A percentile compares a stretch with the other conserved stretches of the same genome.
Evolutionary conservation across 2,888 invertebrate genomes (phyloP).

Genomic region (Tolmerus cingulatus): DNA sequence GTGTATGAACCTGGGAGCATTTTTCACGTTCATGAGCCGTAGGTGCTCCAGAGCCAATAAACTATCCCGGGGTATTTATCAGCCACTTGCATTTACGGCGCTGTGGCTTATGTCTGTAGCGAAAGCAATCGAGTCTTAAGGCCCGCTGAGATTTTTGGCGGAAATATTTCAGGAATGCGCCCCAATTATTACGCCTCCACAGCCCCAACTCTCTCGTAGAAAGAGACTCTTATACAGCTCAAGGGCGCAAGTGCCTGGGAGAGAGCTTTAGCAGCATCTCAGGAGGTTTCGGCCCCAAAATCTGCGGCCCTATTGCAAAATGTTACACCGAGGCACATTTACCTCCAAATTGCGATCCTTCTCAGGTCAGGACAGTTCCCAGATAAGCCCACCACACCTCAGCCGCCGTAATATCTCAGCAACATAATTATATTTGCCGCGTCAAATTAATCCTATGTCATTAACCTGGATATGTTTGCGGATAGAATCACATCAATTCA

Average conservation of each 20-base stretch:
- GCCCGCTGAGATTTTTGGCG: slow-evolving; percentile 26
- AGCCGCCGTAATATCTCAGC: background rate
- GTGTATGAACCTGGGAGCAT: background rate
- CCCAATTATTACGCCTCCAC: background rate
- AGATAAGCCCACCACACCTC: background rate
- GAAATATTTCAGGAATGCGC: slow-evolving; percentile 26
- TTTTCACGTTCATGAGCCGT: background rate
- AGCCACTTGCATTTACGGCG: background rate
- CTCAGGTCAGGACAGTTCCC: background rate
- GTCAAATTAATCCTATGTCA: slow-evolving; percentile 35
- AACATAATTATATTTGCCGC: slow-evolving; percentile 31
- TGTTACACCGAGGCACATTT: background rate
- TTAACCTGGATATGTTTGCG: slow-evolving; percentile 38
- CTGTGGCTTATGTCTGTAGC: background rate
- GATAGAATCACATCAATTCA: background rate
- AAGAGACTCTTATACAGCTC: background rate
- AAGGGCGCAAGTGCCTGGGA: background rate
- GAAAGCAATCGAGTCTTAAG: background rate
- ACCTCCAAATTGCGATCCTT: background rate
- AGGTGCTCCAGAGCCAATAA: background rate
- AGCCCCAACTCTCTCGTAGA: background rate
- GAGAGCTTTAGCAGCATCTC: background rate
- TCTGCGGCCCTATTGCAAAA: background rate
- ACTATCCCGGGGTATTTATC: slow-evolving; percentile 4
- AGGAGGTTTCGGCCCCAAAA: background rate